Base-by-base conservation (phyloP, 2,888 invertebrate genomes). In the Sympetrum striolatum region DNA sequence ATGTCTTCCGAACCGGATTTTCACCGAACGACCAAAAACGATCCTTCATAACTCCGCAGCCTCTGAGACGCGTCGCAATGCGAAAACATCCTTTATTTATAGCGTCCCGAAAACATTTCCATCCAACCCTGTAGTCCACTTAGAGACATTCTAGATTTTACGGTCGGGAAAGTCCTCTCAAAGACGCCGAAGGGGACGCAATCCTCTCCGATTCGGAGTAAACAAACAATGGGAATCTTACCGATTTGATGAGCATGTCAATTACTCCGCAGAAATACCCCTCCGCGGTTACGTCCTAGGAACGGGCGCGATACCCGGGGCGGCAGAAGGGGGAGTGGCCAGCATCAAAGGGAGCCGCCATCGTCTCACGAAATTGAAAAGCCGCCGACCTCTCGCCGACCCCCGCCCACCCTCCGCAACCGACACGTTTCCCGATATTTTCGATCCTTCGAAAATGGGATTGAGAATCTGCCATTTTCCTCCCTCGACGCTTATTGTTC, bases 361-460 rank as follows among this genome's bases (percentile, higher is more conserved):
- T 48, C 58, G 86, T 86, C 86, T 64, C 86, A 86, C 86, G 86
- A 86, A 64, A 86, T 86, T 86, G 86, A 86, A 86, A 86, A 86
- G 86, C 64, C 86, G 58, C 64, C 86, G 86, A 86, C 86, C 86
- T 39, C 86, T 64, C 64, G 22, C 60, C 35, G 18, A n/a, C 44
- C 25, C 48, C 44, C 31, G 39, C 80, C n/a, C 44, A 0, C 37
- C n/a, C 37, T 39, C n/a, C 39, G 39, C 81, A 39, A 39, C 81
- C 64, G 64, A 81, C 81, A 48, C 81, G 81, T 81, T 80, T 48
- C 18, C 81, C 81, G 81, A 81, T 81, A 48, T 81, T 81, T 48
- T 44, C 81, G 48, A 81, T 81, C 48, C 48, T 25, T 12, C 18
- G 25, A 25, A 81, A 44, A 25, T 39, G 48, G 81, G 48, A 25